Base-by-base conservation (phyloP, 2,888 invertebrate genomes). In the Acanthosepion esculentum region DNA sequence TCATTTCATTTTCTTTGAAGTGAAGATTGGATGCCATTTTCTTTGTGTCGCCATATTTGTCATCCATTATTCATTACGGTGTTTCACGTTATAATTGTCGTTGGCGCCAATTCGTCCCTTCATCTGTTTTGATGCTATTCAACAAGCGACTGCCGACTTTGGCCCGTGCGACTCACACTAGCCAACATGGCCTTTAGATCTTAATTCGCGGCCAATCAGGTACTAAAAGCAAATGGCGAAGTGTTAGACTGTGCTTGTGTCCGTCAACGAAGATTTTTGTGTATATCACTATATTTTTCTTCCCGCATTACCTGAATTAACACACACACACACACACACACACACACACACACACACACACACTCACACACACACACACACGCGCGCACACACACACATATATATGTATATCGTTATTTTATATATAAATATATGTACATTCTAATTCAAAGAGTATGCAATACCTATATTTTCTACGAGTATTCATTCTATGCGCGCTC, bases 1-100 rank as follows among this genome's bases (percentile, higher is more conserved):
- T n/a, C 78, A 78, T 78, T 78, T 78, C 15, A 78, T n/a, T 41
- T 78, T 33, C 78, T 78, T 78, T 78, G n/a, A 78, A 78, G n/a
- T 78, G n/a, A 78, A 78, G 78, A 78, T 78, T 78, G 78, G n/a
- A n/a, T 12, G 78, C 78, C n/a, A 78, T 78, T 78, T 78, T 78
- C 78, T 78, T 78, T 78, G 78, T 78, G 78, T 78, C n/a, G 78
- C 78, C 78, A 78, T 78, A 78, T 78, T 78, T 78, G 78, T 78
- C 78, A 78, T 78, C 78, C 78, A 78, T 78, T 78, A 78, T 78
- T 78, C 78, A 78, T 78, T 78, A n/a, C n/a, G n/a, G n/a, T n/a
- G n/a, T 78, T 78, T n/a, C 78, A 15, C 78, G 78, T 18, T 78
- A 78, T 78, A 78, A 78, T n/a, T 18, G 78, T 12, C 78, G 78